These are phyloP conservation scores for Knipowitschia caucasica DNA, from an alignment of 2,797 vertebrate species.

Conservation along the genomic window DNA sequence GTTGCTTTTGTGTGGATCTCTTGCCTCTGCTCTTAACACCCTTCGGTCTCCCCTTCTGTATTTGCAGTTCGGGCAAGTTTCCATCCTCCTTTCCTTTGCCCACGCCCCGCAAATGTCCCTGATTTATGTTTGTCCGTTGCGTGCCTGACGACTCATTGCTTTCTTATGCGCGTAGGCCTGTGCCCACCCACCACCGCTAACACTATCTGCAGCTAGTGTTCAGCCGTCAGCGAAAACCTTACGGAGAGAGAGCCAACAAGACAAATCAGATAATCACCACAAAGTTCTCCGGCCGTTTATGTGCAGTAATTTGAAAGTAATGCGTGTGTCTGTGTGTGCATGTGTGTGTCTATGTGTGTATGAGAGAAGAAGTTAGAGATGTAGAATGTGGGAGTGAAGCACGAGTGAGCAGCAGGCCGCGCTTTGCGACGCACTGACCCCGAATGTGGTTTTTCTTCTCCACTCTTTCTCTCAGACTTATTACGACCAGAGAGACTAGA, in stretches of 20 bases:
- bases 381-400: conserved; percentile 40
- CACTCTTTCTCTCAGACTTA: conserved; percentile 9
- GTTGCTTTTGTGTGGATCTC: too few relatives aligned
- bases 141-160: conserved; percentile 15
- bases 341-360: too few relatives aligned
- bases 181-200: background rate
- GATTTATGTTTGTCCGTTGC: conserved; percentile 32
- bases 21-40: too few relatives aligned
- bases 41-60: too few relatives aligned
- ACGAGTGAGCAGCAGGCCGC: conserved; percentile 37
- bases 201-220: conserved; percentile 3
- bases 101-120: conserved; percentile 32
- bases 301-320: conserved; percentile 32
- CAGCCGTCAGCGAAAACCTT: conserved; percentile 18
- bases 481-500: background rate
- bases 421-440: conserved; percentile 17
- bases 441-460: conserved; percentile 4
- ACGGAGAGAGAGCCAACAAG: conserved; percentile 3
- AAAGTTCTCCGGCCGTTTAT: conserved; percentile 12
- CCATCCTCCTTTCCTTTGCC: background rate
- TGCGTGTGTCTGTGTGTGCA: too few relatives aligned
- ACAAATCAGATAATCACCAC: conserved; percentile 25
- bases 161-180: conserved; percentile 1
- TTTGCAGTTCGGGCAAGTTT: conserved; percentile 2
- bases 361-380: conserved; percentile 41